A percentile compares a stretch with the other conserved stretches of the same genome.
Conservation (phyloP, 2,797 vertebrate genomes). For the Limnodromus scolopaceus region DNA sequence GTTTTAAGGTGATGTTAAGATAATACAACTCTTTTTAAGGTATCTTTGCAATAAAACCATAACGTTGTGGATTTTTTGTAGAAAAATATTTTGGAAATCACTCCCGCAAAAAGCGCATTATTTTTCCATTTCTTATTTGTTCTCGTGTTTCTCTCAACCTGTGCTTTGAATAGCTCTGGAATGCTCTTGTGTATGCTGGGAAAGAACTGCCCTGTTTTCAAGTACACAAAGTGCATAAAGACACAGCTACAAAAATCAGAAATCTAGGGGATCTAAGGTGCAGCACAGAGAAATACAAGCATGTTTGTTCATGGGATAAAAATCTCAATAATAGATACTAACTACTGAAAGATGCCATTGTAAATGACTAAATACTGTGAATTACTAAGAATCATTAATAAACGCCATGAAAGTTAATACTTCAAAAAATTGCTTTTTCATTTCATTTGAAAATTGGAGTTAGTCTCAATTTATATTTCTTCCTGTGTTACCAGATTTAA, state of each 20-base stretch:
- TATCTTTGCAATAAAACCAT: background rate
- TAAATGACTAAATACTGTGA: background rate
- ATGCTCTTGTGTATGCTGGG: background rate
- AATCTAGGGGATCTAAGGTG: background rate
- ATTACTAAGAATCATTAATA: background rate
- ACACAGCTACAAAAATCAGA: background rate
- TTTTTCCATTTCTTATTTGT: background rate
- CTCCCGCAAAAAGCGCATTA: background rate
- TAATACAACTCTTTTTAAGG: background rate
- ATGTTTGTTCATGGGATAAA: background rate
- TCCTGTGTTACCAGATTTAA: background rate
- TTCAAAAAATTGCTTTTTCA: background rate
- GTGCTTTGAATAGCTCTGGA: background rate
- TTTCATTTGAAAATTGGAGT: background rate
- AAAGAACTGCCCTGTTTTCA: background rate
- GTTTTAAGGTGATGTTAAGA: background rate
- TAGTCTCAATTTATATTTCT: background rate
- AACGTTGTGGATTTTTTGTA: rapidly evolving
- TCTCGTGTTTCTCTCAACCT: background rate
- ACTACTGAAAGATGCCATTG: background rate
- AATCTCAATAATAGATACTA: background rate
- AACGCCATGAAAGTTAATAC: background rate
- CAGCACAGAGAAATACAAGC: background rate
- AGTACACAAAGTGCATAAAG: background rate
- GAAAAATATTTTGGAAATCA: background rate